Evolutionary conservation across 2,888 invertebrate species (phyloP).

Genomic region (Azorinus chamasolen): DNA sequence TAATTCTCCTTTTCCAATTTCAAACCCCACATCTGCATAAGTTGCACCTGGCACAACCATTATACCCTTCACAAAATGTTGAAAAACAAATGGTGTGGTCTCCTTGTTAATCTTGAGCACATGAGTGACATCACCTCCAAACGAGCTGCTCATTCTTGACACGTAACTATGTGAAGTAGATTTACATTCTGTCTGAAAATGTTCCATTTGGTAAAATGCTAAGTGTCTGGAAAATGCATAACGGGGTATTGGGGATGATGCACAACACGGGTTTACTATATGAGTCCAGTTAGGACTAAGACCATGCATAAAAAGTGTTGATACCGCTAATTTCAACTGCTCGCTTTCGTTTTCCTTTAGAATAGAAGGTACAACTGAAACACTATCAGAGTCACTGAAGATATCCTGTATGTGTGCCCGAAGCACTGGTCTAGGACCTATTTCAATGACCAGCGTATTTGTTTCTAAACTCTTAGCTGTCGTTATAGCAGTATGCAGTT

Average conservation of each 20-base stretch:
- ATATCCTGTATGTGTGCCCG: slow-evolving; percentile 60
- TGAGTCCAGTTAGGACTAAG: slow-evolving; percentile 16
- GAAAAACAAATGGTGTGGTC: slow-evolving; percentile 63
- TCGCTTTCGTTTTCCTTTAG: slow-evolving; percentile 27
- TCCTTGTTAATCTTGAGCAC: slow-evolving; percentile 29
- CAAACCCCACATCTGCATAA: slow-evolving; percentile 59
- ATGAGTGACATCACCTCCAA: too few species aligned
- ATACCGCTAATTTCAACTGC: slow-evolving; percentile 14
- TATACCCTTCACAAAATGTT: slow-evolving; percentile 54
- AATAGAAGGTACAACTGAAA: slow-evolving; percentile 35
- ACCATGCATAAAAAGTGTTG: slow-evolving; percentile 34
- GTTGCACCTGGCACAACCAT: slow-evolving; percentile 63
- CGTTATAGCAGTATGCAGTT: slow-evolving; percentile 62
- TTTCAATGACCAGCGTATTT: slow-evolving; percentile 69
- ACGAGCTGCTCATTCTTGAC: too few species aligned
- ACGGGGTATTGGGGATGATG: slow-evolving; percentile 36
- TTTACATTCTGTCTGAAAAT: too few species aligned
- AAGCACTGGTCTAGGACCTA: slow-evolving; percentile 73
- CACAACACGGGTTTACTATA: too few species aligned
- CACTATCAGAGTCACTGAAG: slow-evolving; percentile 13
- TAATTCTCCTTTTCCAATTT: slow-evolving; percentile 31
- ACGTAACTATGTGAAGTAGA: too few species aligned
- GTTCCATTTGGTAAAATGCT: too few species aligned
- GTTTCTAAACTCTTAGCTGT: slow-evolving; percentile 18
- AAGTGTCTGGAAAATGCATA: slow-evolving; percentile 51